These are phyloP conservation scores for Miichthys miiuy DNA, from an alignment of 2,797 vertebrate genomes.

Conservation along the genomic window DNA sequence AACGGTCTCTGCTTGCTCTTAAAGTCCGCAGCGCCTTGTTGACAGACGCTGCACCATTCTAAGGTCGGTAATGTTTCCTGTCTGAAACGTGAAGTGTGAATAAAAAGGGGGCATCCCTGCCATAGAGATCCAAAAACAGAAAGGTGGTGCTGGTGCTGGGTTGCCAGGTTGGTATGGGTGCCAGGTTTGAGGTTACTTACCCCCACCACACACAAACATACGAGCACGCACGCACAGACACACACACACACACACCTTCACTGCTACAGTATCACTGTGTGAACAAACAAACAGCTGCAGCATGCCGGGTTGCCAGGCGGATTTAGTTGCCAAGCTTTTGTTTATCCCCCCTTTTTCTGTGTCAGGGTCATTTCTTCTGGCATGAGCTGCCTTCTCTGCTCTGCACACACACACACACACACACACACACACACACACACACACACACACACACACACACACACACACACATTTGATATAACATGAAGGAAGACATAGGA, in stretches of 20 bases:
- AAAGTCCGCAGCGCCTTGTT: too few species aligned
- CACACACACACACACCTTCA: slow-evolving; percentile 3
- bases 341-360: slow-evolving; percentile 49
- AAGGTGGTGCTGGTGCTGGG: background rate
- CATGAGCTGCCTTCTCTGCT: slow-evolving; percentile 3
- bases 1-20: too few species aligned
- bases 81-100: background rate
- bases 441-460: slow-evolving; percentile 11
- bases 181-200: slow-evolving; percentile 29
- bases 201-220: background rate
- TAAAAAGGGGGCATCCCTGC: slow-evolving; percentile 17
- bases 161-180: slow-evolving; percentile 31
- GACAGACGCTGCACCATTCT: too few species aligned
- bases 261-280: slow-evolving; percentile 22
- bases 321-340: slow-evolving; percentile 55
- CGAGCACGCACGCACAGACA: slow-evolving; percentile 8
- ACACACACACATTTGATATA: background rate
- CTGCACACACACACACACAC: background rate
- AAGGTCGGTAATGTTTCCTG: too few species aligned
- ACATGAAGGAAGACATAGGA: background rate
- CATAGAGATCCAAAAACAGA: background rate
- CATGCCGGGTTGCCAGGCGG: slow-evolving; percentile 32
- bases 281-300: slow-evolving; percentile 61
- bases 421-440: slow-evolving; percentile 5
- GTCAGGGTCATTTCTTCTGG: slow-evolving; percentile 61